Base-by-base conservation (phyloP, 2,113 vertebrate genomes). In the Pluvianellus socialis region DNA sequence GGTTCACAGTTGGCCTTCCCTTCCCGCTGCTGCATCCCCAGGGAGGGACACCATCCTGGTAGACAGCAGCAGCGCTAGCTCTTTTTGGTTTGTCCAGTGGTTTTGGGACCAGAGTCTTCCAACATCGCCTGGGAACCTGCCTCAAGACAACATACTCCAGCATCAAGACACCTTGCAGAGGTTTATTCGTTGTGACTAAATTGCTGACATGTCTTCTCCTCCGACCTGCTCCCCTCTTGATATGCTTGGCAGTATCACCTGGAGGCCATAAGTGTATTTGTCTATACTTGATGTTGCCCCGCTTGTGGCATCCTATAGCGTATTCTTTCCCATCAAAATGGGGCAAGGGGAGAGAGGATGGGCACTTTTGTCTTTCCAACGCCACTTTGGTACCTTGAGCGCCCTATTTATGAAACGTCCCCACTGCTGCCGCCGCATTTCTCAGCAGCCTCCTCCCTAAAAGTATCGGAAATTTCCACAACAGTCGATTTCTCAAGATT, bases 401-500 rank as follows among this genome's bases (percentile, higher is more conserved):
- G 11, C 32, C 58, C 26, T 26, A 17, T 70, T 79, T 66, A 68
- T 32, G 63, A 88, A 90, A 90, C 4, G 3, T 63, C 30, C 45
- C 9, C 14, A 10, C 26, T 33, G 58, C 28, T 62, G 40, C 32
- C 88, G 45, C 32, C 88, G 45, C n/a, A 56, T 75, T 87, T 95
- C 44, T 28, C 68, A 94, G 79, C n/a, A 86, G 67, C 45, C 65
- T 87, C 80, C 84, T 85, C 89, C 84, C 70, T 92, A 67, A 84
- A 80, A 95, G 73, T 62, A 91, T 30, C 2, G 53, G 80, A 96
- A 95, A 87, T 92, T 90, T 91, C 87, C 80, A 96, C 88, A 94
- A 55, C 68, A 91, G 56, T 3, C 42, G 55, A 73, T 96, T 96
- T 96, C 87, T 83, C 91, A 96, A 92, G 26, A 72, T 72, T 82